These are phyloP conservation scores for Dolichallabes microphthalmus DNA, from an alignment of 2,113 vertebrate genomes.

Conservation along the genomic window DNA sequence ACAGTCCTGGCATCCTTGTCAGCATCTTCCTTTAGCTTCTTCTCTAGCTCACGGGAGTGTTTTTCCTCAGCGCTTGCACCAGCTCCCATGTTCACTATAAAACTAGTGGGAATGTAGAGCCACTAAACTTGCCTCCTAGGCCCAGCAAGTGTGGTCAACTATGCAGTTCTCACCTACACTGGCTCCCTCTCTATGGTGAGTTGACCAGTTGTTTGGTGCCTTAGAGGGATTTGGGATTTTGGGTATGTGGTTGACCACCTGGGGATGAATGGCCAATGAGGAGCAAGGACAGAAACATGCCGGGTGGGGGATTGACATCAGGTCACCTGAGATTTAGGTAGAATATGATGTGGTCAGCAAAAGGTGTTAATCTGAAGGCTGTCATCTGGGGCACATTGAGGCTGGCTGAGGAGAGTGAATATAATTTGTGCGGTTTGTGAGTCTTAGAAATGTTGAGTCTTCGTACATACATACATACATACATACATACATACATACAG, in stretches of 20 bases:
- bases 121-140: constrained; percentile 53
- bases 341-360: constrained; percentile 81
- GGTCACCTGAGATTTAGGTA: constrained; percentile 65
- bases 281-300: constrained; percentile 80
- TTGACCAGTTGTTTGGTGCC: constrained; percentile 62
- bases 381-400: constrained; percentile 51
- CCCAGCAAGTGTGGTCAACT: constrained; percentile 48
- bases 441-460: not conserved
- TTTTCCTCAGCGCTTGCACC: constrained; percentile 95
- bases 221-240: constrained; percentile 81
- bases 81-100: constrained; percentile 81
- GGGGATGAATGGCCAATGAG: constrained; percentile 67
- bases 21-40: constrained; percentile 94
- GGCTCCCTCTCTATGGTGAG: constrained; percentile 51
- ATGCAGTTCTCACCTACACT: constrained; percentile 58
- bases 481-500: too few relatives aligned
- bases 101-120: constrained; percentile 46
- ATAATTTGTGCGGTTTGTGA: not conserved
- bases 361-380: constrained; percentile 71
- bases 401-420: not conserved
- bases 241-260: constrained; percentile 58
- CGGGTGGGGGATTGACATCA: constrained; percentile 59
- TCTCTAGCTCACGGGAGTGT: constrained; percentile 92
- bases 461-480: too few relatives aligned
- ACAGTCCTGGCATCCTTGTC: constrained; percentile 95